These are phyloP conservation scores for Callitettix versicolor DNA, from an alignment of 1,140 invertebrate species.

Conservation along the genomic window DNA sequence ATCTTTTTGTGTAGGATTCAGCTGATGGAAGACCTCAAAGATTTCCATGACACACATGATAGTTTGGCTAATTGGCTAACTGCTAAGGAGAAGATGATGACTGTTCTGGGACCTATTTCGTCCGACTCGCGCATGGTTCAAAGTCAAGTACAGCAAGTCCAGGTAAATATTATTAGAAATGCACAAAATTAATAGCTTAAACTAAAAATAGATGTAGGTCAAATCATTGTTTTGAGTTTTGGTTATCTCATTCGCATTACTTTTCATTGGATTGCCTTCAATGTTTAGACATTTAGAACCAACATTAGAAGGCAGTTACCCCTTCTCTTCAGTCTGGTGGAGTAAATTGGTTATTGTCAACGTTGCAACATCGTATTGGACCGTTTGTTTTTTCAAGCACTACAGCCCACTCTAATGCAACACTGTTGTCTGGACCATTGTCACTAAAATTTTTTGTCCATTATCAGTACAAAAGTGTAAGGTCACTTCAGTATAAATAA, in stretches of 20 bases:
- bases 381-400: too few species aligned
- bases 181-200: too few species aligned
- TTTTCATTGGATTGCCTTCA: background rate
- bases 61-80: slow-evolving; percentile 75
- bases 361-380: too few species aligned
- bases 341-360: too few species aligned
- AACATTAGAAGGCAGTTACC: too few species aligned
- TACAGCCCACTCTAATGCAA: too few species aligned
- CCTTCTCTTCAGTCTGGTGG: too few species aligned
- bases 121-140: slow-evolving; percentile 89
- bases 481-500: too few species aligned
- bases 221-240: background rate
- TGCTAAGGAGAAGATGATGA: slow-evolving; percentile 91
- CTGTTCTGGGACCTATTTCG: slow-evolving; percentile 86
- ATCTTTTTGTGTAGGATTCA: slow-evolving; percentile 57
- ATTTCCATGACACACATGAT: slow-evolving; percentile 84
- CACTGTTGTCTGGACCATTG: too few species aligned
- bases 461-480: too few species aligned
- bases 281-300: too few species aligned
- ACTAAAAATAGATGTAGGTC: background rate
- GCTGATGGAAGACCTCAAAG: slow-evolving; percentile 81
- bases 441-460: too few species aligned
- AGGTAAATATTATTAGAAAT: slow-evolving; percentile 33
- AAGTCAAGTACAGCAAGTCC: slow-evolving; percentile 82
- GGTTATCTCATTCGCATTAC: slow-evolving; percentile 7